Conservation (phyloP, 2,797 vertebrate genomes). For the Trichosurus vulpecula region DNA sequence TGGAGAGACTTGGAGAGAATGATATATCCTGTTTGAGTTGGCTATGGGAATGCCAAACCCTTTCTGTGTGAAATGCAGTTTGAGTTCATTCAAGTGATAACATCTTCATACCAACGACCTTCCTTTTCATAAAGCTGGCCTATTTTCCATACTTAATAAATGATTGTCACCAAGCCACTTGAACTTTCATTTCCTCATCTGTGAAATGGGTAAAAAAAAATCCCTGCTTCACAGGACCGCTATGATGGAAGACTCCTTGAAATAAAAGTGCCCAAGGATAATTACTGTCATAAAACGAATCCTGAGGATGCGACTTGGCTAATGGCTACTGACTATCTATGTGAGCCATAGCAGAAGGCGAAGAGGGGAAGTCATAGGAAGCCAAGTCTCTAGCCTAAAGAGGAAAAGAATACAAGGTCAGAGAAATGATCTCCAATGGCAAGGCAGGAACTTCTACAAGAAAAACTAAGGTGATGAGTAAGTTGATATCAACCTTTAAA, state of each 20-base stretch:
- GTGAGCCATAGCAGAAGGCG: neutral
- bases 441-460: neutral
- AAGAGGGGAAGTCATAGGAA: neutral
- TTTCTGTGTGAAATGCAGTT: slow-evolving; percentile 56
- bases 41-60: slow-evolving; percentile 57
- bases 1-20: slow-evolving; percentile 34
- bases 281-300: neutral
- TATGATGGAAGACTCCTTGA: slow-evolving; percentile 7
- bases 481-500: neutral
- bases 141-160: neutral
- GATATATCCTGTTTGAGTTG: slow-evolving; percentile 76
- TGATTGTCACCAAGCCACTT: neutral
- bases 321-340: neutral
- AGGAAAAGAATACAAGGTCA: neutral
- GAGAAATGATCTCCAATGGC: neutral
- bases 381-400: neutral
- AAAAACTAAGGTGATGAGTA: neutral
- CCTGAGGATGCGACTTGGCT: neutral
- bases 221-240: neutral
- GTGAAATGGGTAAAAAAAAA: neutral
- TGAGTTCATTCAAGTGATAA: slow-evolving; percentile 34
- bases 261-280: neutral
- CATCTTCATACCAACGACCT: neutral
- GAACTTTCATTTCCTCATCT: neutral
- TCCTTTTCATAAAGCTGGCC: neutral